These are phyloP conservation scores for Hippolais icterina DNA, from an alignment of 2,113 vertebrate genomes.

Conservation along the genomic window DNA sequence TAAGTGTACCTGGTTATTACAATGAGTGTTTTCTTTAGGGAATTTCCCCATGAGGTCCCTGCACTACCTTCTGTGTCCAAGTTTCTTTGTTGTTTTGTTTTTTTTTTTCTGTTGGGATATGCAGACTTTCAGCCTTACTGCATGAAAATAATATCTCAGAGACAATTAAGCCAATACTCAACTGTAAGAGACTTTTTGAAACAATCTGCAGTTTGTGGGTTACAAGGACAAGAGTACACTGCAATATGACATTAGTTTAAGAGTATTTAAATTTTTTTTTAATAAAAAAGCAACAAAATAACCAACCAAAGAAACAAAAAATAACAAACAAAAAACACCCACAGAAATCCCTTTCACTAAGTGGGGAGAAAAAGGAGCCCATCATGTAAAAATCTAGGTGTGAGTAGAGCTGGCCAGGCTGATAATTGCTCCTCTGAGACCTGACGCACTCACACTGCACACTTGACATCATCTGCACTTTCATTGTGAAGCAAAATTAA, in stretches of 20 bases:
- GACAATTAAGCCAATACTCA: not conserved
- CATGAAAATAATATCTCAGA: not conserved
- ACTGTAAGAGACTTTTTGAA: not conserved
- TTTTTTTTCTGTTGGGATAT: not conserved
- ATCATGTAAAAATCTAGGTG: not conserved
- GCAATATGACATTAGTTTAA: not conserved
- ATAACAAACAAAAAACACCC: rapidly evolving
- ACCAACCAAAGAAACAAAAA: not conserved
- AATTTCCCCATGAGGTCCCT: not conserved
- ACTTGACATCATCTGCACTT: not conserved
- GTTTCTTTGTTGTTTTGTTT: not conserved
- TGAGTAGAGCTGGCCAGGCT: not conserved
- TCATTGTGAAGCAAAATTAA: not conserved
- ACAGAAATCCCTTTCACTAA: not conserved
- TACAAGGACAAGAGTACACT: not conserved
- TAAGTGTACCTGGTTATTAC: not conserved
- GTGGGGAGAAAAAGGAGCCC: not conserved
- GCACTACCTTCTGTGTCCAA: not conserved
- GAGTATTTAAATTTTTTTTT: not conserved
- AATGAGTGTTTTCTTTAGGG: not conserved
- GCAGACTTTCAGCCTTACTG: not conserved
- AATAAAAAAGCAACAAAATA: not conserved
- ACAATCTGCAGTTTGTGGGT: not conserved
- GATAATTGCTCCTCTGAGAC: constrained; percentile 15
- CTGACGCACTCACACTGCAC: not conserved